Evolutionary conservation across 2,797 vertebrate species (phyloP), one percentile per base, ranked within the genome.

Genomic region (Apogon hyalosoma): DNA sequence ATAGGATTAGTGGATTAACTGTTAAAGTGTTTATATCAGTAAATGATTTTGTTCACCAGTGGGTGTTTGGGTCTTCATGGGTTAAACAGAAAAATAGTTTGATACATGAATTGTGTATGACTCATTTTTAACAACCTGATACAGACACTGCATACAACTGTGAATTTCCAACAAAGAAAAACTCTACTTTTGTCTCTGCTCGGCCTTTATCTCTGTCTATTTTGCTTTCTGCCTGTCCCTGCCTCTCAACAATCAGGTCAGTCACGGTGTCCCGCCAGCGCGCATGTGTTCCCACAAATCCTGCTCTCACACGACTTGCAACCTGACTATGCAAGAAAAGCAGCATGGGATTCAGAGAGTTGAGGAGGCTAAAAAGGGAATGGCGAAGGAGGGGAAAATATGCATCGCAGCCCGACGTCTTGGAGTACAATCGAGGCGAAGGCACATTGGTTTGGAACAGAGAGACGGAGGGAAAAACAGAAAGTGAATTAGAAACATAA

Each of bases 241-340:
- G 53, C 55, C 52, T 73, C 63, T 77, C 54, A 53, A 74, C 63
- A 89, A 79, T 87, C 86, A 79, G 84, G 83, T 86, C 85, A 87
- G 74, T 80, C 67, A 63, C 28, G 0, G 66, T 36, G 61, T 77
- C 78, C 79, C 52, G 39, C 71, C 69, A 78, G 45, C 46, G 16
- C 63, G 43, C 78, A 63, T 75, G 81, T 81, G 79, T 68, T 73
- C 47, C 56, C 49, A 13, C 79, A 85, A 83, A 87, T 82, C 78
- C 77, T 70, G 55, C 56, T 74, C 74, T 85, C 79, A 83, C 82
- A 80, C 51, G 54, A 79, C 71, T 69, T 60, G 75, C 83, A 88
- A 85, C 80, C 77, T 77, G 83, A 87, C 83, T 76, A 58, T 54
- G 68, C 77, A 85, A 59, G 74, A 79, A 81, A 69, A 67, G 69